These are phyloP conservation scores for Oryzias javanicus DNA, from an alignment of 2,113 vertebrate genomes.

Conservation along the genomic window DNA sequence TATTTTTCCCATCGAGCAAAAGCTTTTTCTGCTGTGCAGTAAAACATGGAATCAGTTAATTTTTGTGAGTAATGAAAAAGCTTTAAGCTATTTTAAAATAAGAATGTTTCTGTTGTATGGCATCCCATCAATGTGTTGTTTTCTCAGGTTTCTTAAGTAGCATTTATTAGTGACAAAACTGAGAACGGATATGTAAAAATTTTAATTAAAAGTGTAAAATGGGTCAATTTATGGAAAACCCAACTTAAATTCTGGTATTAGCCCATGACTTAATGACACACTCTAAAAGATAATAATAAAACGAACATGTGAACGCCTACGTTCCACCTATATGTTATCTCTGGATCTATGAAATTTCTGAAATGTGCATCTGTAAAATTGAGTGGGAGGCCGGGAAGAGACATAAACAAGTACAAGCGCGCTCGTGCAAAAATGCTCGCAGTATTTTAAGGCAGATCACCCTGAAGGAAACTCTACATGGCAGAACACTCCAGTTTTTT, in stretches of 20 bases:
- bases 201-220: not conserved
- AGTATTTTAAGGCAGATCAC: conserved; percentile 18
- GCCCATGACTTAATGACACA: conserved; percentile 8
- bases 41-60: too few relatives aligned
- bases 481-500: not conserved
- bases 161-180: not conserved
- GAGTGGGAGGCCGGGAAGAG: conserved; percentile 6
- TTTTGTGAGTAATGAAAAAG: too few relatives aligned
- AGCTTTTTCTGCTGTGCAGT: too few relatives aligned
- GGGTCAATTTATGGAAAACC: conserved; percentile 3
- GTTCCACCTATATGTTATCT: conserved; percentile 10
- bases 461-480: conserved; percentile 18
- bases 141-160: not conserved
- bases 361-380: not conserved
- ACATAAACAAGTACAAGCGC: conserved; percentile 13
- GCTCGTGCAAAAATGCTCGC: conserved; percentile 21
- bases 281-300: not conserved
- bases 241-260: conserved; percentile 8
- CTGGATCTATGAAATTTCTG: conserved; percentile 5
- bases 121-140: fast-evolving
- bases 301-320: conserved; percentile 8
- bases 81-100: too few relatives aligned
- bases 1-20: too few relatives aligned
- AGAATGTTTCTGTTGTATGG: not conserved
- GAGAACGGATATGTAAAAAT: not conserved